phyloP scores from a whole-genome alignment of 2,113 vertebrate genomes.

The Myotis brandtii region DNA sequence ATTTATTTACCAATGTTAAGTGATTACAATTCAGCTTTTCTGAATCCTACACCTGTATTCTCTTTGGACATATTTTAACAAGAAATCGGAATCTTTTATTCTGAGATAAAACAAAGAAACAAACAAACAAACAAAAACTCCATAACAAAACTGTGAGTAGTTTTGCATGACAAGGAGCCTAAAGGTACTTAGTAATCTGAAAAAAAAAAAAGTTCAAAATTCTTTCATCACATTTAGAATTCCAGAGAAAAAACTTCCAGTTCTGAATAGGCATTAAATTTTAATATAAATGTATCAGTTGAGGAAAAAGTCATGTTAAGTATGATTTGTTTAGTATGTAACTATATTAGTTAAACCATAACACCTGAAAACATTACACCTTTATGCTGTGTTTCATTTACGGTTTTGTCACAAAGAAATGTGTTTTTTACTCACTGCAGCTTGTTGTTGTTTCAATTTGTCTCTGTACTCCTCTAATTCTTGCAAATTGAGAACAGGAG shows the following conservation, averaged over 20 bases:
- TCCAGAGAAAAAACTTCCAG: neutral
- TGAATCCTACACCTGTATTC: neutral
- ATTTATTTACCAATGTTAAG: neutral
- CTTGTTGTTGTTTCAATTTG: constrained; percentile 95
- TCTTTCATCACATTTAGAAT: constrained; percentile 7
- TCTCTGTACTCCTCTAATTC: constrained; percentile 96
- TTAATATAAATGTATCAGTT: neutral
- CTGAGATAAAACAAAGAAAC: neutral
- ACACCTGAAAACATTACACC: neutral
- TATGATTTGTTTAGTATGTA: neutral
- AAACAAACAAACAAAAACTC: neutral
- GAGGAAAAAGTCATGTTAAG: constrained; percentile 16
- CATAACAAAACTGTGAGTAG: neutral
- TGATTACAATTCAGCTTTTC: neutral
- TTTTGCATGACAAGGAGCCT: neutral
- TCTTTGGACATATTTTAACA: constrained; percentile 7
- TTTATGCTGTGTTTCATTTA: neutral
- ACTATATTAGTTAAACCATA: neutral
- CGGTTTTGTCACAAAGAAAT: neutral
- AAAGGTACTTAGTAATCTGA: neutral
- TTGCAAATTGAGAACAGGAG: constrained; percentile 94
- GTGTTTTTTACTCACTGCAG: constrained; percentile 91
- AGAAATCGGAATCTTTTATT: neutral
- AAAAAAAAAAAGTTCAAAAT: constrained; percentile 26
- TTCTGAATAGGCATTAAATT: neutral